Percentiles rank a stretch among this genome's conserved stretches.
These are phyloP conservation scores for Eubucco bourcierii DNA, from an alignment of 2,113 vertebrate species.

Conservation along the genomic window DNA sequence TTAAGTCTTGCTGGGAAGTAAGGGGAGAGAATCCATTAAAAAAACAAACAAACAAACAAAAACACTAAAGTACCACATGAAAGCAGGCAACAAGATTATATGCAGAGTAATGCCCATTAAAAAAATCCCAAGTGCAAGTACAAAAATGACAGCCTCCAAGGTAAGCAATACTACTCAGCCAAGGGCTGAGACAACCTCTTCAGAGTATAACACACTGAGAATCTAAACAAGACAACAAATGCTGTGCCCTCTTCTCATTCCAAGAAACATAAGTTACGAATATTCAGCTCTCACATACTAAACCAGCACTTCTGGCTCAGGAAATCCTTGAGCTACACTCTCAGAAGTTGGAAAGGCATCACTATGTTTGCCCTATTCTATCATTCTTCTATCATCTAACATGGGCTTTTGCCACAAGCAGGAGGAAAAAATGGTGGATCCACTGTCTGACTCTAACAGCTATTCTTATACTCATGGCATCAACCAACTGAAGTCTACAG, in stretches of 20 bases:
- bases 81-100: not conserved
- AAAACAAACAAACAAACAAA: too few relatives aligned
- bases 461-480: not conserved
- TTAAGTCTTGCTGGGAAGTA: not conserved
- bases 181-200: not conserved
- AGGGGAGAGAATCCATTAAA: not conserved
- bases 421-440: not conserved
- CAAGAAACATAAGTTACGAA: not conserved
- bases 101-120: not conserved
- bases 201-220: not conserved
- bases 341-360: not conserved
- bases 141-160: not conserved
- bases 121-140: not conserved
- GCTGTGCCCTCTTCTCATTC: not conserved
- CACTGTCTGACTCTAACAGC: not conserved
- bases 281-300: not conserved
- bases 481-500: not conserved
- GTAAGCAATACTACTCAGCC: not conserved
- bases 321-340: not conserved
- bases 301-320: not conserved
- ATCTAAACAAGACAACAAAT: not conserved
- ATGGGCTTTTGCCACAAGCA: not conserved
- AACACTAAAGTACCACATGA: not conserved
- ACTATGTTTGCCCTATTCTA: not conserved
- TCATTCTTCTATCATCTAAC: not conserved